phyloP scores from a whole-genome alignment of 1,140 invertebrate genomes.

The Nixonia krombeini region DNA sequence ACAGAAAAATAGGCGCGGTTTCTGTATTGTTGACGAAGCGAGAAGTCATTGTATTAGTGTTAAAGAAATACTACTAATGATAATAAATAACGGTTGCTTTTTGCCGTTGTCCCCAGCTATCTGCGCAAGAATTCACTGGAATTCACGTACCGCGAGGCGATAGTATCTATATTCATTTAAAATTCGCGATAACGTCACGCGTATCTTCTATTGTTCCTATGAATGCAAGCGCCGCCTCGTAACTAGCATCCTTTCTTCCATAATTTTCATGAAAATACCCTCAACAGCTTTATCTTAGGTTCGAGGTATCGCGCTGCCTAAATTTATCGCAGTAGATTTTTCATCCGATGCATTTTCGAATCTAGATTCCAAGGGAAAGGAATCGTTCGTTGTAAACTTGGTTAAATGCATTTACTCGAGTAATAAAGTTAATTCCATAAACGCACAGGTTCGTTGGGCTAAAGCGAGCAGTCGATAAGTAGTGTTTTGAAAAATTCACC shows the following conservation, averaged over 20 bases:
- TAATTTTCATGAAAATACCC: slow-evolving; percentile 46
- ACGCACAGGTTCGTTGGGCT: too few relatives aligned
- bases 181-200: slow-evolving; percentile 47
- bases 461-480: too few relatives aligned
- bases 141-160: slow-evolving; percentile 38
- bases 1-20: neutral
- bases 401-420: too few relatives aligned
- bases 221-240: slow-evolving; percentile 28
- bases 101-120: slow-evolving; percentile 13
- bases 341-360: too few relatives aligned
- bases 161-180: slow-evolving; percentile 49
- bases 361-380: too few relatives aligned
- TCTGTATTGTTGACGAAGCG: neutral
- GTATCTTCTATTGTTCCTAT: slow-evolving; percentile 40
- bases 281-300: too few relatives aligned
- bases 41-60: neutral
- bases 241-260: slow-evolving; percentile 38
- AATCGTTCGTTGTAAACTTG: too few relatives aligned
- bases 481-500: too few relatives aligned
- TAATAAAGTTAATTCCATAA: too few relatives aligned
- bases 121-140: slow-evolving; percentile 43
- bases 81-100: slow-evolving; percentile 27
- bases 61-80: slow-evolving; percentile 22
- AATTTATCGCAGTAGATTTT: too few relatives aligned
- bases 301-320: too few relatives aligned